Evolutionary conservation across 2,113 vertebrate species (phyloP), one percentile per base, ranked within the genome.

Genomic region (Chloropsis hardwickii): DNA sequence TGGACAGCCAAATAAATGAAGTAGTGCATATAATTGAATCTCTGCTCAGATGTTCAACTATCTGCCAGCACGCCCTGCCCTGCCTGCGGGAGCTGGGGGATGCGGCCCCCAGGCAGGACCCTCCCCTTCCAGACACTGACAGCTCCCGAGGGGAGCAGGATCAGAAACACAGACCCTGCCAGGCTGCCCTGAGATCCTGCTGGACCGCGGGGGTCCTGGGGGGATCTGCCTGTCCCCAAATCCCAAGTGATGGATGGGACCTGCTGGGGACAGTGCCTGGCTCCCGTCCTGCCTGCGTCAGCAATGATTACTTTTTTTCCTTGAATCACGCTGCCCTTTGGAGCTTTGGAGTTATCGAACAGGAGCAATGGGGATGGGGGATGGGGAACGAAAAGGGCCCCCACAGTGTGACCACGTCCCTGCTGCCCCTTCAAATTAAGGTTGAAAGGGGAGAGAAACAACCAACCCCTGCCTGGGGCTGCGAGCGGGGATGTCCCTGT

Each of bases 1-100:
- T 71, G 95, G 96, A 84, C 96, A 79, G 93, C 93, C 28, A 54
- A 89, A 94, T 85, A 94, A 94, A 92, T 67, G 95, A 92, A 95
- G 93, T 64, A 91, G 96, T 86, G 96, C 93, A 87, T 81, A 86
- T 87, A 87, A 95, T 84, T 92, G 92, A 73, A 97, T 89, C 81
- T 92, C 77, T 9, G 76, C 96, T 95, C 93, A 42, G 86, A 81
- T 53, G 88, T 57, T 86, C 89, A 44, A 40, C 27, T 22, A 47
- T 6, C 29, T 5, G 44, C 70, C 93, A 72, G 89, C 72, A 67
- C 1, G 58, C 85, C 91, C 95, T 81, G 90, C 90, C 90, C 92
- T 33, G 82, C 5, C 92, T 37, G 74, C 35, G 1, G 65, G 70
- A 48, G 69, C 64, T 28, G 69, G 66, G 73, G 64, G 40, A 45